These are phyloP conservation scores for Alexandromys fortis DNA, from an alignment of 2,113 vertebrate species.

Conservation along the genomic window DNA sequence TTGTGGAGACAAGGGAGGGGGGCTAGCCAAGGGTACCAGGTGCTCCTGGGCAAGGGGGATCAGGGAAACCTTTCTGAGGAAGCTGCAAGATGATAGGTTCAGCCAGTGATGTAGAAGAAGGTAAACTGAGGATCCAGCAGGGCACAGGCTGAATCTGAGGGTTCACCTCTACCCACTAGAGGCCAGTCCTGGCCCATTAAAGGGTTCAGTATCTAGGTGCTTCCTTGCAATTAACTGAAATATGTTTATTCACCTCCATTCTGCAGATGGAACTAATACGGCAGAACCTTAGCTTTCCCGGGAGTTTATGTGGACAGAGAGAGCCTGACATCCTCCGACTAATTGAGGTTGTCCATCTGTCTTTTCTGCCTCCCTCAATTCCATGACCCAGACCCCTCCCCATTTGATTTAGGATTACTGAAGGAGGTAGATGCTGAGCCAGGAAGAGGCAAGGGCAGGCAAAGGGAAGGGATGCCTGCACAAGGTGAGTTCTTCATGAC, in stretches of 20 bases:
- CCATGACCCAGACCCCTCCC: rapidly evolving
- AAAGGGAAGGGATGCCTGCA: background rate
- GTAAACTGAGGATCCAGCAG: background rate
- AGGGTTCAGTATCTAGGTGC: background rate
- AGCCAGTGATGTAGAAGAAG: background rate
- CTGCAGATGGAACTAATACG: background rate
- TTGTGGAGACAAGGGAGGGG: background rate
- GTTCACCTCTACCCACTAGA: background rate
- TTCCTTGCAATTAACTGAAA: background rate
- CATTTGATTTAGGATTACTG: background rate
- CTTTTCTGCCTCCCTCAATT: background rate
- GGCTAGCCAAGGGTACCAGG: no score
- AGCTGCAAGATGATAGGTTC: background rate
- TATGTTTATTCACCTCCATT: background rate
- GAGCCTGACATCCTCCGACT: background rate
- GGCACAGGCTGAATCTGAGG: background rate
- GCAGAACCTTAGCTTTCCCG: background rate
- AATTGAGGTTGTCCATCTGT: background rate
- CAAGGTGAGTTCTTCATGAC: background rate
- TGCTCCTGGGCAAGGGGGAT: background rate
- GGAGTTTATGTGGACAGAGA: background rate
- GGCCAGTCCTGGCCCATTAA: background rate
- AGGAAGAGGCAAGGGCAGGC: background rate
- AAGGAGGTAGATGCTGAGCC: background rate
- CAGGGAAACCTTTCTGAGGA: background rate